Evolutionary conservation across 2,113 vertebrate genomes (phyloP), one percentile per base, ranked within the genome.

Genomic region (Anseranas semipalmata): DNA sequence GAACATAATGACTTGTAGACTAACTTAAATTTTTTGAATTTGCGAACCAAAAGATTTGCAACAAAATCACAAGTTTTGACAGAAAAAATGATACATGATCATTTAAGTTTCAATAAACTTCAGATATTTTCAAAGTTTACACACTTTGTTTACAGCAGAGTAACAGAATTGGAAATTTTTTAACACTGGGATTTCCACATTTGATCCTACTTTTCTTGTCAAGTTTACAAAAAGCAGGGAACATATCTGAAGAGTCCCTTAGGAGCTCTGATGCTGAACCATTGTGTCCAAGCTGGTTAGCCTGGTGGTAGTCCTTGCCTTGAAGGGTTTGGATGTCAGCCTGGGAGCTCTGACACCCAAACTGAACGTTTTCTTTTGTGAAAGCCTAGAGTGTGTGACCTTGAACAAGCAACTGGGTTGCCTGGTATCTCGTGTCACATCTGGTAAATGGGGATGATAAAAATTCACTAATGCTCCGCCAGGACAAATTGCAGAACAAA

Each of bases 351-450:
- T 27, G 52, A 53, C 45, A 78, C 72, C 25, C 25, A 18, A 28
- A 62, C 20, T 19, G 50, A 91, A 12, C 33, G 39, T 66, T 17
- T 33, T 30, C 28, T 37, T 53, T 55, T 16, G 21, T 4, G 8
- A 32, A 67, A 68, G 41, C 25, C 7, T 9, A 0, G 41, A 0
- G 8, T 35, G 9, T 4, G 1, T 22, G 56, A 43, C 65, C 30
- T 66, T 58, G 27, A 25, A 19, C 25, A 28, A 55, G 53, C 3
- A 5, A 28, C 52, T 2, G 9, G 73, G 53, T 63, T 4, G 4
- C 37, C 63, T 72, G 39, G 21, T 10, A 33, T 21, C 35, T 94
- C 45, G 15, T 77, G 74, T 16, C 30, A 35, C 37, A 21, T 46
- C 41, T 85, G 82, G 70, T 53, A 33, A 71, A 58, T 0, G 1